These are phyloP conservation scores for Thamnophis sirtalis DNA, from an alignment of 2,113 vertebrate species.

Conservation along the genomic window DNA sequence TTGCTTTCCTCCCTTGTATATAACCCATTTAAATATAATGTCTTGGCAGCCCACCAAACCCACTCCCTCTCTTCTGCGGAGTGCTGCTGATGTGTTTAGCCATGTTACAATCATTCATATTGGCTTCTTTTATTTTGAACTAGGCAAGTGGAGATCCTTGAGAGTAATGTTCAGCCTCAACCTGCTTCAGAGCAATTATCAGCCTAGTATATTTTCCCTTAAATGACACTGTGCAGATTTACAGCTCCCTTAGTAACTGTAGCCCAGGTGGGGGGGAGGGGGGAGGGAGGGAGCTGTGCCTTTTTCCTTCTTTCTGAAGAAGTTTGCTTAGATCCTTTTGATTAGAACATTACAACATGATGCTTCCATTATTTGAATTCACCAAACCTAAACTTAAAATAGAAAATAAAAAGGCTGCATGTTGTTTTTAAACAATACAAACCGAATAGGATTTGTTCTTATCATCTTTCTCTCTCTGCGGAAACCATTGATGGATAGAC, in stretches of 20 bases:
- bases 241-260: slow-evolving; percentile 51
- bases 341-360: not conserved
- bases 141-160: slow-evolving; percentile 21
- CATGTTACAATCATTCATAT: slow-evolving; percentile 37
- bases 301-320: not conserved
- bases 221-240: slow-evolving; percentile 14
- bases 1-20: not conserved
- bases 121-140: slow-evolving; percentile 21
- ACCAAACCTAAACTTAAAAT: not conserved
- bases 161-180: slow-evolving; percentile 34
- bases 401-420: not conserved
- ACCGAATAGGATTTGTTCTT: not conserved
- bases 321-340: not conserved
- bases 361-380: not conserved
- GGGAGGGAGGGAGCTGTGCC: not conserved
- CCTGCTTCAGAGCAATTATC: slow-evolving; percentile 38
- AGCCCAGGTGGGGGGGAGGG: slow-evolving; percentile 8
- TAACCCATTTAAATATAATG: slow-evolving; percentile 3
- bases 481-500: not conserved
- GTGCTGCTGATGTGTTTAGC: slow-evolving; percentile 27
- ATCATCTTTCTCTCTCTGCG: not conserved
- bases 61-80: not conserved
- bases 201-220: slow-evolving; percentile 21
- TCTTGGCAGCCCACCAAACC: not conserved
- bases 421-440: not conserved